Percentiles rank a stretch among this genome's conserved stretches.
These are phyloP conservation scores for Dermochelys coriacea DNA, from an alignment of 2,797 vertebrate species.

Conservation along the genomic window DNA sequence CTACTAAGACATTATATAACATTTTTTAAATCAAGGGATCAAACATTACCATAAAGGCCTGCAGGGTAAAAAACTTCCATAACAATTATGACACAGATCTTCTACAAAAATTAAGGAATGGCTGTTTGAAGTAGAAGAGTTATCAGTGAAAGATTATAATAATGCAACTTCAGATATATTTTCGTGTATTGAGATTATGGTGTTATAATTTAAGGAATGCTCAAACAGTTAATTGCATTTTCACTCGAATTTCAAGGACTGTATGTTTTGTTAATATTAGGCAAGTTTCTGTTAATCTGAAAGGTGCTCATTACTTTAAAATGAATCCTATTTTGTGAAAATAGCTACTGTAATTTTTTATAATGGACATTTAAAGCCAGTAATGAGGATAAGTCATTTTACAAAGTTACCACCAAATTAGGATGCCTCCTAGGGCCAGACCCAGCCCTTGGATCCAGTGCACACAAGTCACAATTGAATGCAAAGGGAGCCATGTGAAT, in stretches of 20 bases:
- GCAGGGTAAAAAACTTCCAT: constrained; percentile 9
- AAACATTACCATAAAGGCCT: constrained; percentile 11
- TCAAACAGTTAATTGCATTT: not conserved
- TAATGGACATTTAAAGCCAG: not conserved
- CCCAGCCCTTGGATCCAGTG: not conserved
- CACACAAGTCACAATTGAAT: constrained; percentile 1
- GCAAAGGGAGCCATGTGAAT: not conserved
- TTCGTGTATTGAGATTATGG: not conserved
- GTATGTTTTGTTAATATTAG: not conserved
- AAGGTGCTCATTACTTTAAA: constrained; percentile 28
- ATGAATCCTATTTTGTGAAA: not conserved
- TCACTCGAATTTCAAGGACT: constrained; percentile 4
- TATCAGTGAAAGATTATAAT: not conserved
- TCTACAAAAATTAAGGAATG: constrained; percentile 43
- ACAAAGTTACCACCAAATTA: constrained; percentile 13
- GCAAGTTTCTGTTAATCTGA: not conserved
- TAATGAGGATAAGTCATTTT: constrained; percentile 10
- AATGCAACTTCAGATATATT: not conserved
- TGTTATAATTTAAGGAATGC: constrained; percentile 48
- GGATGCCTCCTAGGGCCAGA: not conserved
- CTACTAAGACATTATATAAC: not conserved
- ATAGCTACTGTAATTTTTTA: not conserved
- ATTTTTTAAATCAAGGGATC: constrained; percentile 30
- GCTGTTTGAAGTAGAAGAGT: constrained; percentile 34
- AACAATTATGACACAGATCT: constrained; percentile 31